These are phyloP conservation scores for Sciurus niger DNA, from an alignment of 2,113 vertebrate species.

Conservation along the genomic window DNA sequence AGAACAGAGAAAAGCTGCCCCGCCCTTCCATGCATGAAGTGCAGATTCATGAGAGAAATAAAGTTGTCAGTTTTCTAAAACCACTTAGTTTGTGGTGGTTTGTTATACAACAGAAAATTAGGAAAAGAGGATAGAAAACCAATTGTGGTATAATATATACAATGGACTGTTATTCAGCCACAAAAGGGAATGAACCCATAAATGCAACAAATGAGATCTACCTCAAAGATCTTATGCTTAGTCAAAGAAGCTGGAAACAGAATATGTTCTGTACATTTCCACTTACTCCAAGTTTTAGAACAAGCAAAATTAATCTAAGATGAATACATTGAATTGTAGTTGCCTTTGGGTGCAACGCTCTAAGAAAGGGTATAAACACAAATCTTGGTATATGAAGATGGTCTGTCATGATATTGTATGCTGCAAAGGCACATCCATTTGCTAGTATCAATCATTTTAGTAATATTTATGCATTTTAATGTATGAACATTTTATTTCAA, in stretches of 20 bases:
- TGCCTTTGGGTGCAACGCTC: not conserved
- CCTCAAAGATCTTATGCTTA: not conserved
- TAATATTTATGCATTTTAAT: not conserved
- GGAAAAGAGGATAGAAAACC: not conserved
- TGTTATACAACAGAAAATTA: not conserved
- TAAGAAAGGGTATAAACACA: not conserved
- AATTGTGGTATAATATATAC: not conserved
- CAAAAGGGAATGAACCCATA: not conserved
- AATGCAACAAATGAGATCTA: not conserved
- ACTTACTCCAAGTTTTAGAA: slow-evolving; percentile 8
- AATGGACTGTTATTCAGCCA: not conserved
- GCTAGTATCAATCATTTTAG: not conserved
- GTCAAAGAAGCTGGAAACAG: not conserved
- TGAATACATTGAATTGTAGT: not conserved
- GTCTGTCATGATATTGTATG: not conserved
- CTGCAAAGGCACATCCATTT: not conserved
- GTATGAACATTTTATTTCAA: not conserved
- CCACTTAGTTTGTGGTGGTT: not conserved
- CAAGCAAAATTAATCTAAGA: not conserved
- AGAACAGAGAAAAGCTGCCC: not conserved
- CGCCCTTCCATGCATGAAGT: not conserved
- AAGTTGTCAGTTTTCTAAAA: not conserved
- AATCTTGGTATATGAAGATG: not conserved
- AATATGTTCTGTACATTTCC: not conserved
- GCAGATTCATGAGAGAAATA: not conserved